A percentile compares a stretch with the other conserved stretches of the same genome.
phyloP scores from a whole-genome alignment of 2,113 vertebrate species.

The Gorsachius goisagi region DNA sequence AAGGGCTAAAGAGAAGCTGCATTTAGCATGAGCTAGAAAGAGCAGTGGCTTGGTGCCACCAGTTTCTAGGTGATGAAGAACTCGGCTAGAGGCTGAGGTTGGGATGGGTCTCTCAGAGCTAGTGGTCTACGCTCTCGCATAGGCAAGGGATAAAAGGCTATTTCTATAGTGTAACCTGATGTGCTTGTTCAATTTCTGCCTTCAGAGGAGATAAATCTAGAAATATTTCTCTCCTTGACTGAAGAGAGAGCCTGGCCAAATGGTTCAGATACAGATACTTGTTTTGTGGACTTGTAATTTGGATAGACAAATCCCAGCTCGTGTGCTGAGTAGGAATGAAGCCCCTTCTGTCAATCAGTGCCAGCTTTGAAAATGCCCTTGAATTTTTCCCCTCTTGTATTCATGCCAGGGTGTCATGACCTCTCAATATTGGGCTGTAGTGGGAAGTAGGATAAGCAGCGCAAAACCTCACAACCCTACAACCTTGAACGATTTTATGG shows the following conservation, averaged over 20 bases:
- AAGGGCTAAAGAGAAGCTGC: background rate
- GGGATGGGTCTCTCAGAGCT: background rate
- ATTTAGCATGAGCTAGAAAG: background rate
- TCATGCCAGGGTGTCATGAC: background rate
- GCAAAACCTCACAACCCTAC: background rate
- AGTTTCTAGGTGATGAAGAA: background rate
- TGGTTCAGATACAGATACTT: background rate
- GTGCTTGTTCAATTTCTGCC: background rate
- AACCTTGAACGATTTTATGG: background rate
- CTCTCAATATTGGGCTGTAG: background rate
- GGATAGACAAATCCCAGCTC: background rate
- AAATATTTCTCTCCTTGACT: background rate
- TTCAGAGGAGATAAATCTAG: background rate
- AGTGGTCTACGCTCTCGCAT: background rate
- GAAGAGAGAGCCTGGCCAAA: background rate
- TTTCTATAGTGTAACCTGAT: background rate
- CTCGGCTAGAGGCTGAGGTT: background rate
- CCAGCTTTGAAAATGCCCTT: background rate
- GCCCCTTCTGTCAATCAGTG: background rate
- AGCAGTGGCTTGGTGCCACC: background rate
- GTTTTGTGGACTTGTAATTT: background rate
- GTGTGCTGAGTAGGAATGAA: background rate
- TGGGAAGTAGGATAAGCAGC: background rate
- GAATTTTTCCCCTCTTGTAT: background rate
- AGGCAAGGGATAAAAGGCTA: background rate